Conservation (phyloP, 2,888 invertebrate species). For the Coenonympha arcania region DNA sequence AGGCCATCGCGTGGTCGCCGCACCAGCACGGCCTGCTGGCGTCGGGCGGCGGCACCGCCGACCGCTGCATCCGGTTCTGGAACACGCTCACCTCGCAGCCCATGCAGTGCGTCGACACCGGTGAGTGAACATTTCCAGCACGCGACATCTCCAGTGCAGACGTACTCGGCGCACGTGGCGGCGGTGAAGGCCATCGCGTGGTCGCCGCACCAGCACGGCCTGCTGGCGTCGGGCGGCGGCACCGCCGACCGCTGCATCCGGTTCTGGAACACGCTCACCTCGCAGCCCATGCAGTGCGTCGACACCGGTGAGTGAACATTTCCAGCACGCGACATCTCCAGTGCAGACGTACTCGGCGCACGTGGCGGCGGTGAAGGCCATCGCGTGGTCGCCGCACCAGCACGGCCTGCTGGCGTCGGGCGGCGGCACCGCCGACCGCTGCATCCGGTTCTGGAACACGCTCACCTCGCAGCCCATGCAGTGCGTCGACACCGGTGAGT, state of each 20-base stretch:
- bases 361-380: background rate
- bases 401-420: too few relatives aligned
- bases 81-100: conserved; percentile 98
- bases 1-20: conserved; percentile 99
- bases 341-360: background rate
- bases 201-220: conserved; percentile 98
- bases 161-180: conserved; percentile 96
- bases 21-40: conserved; percentile 98
- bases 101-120: conserved; percentile 98
- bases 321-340: background rate
- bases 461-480: too few relatives aligned
- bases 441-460: too few relatives aligned
- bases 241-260: conserved; percentile 97
- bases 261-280: conserved; percentile 99
- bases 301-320: conserved; percentile 81
- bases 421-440: too few relatives aligned
- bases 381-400: too few relatives aligned
- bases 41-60: conserved; percentile 99
- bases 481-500: too few relatives aligned
- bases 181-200: conserved; percentile 99
- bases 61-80: conserved; percentile 97
- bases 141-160: conserved; percentile 90
- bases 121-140: conserved; percentile 75
- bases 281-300: conserved; percentile 98
- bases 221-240: conserved; percentile 98